Percentiles rank a stretch among this genome's conserved stretches.
These are phyloP conservation scores for Hoplodrina blanda DNA, from an alignment of 2,888 invertebrate genomes.

Conservation along the genomic window DNA sequence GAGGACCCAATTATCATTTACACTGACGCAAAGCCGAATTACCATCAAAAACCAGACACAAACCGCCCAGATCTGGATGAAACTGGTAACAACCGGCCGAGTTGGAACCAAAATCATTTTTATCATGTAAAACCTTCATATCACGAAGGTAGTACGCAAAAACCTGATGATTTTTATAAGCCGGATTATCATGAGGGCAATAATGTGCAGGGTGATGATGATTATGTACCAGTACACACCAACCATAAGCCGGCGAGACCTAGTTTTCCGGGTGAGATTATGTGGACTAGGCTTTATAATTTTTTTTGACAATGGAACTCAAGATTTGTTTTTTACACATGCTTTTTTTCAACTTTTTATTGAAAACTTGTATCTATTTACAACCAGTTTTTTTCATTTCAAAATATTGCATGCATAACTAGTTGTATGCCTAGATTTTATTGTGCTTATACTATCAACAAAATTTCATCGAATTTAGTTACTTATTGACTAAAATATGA, in stretches of 20 bases:
- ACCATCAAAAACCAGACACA: constrained; percentile 65
- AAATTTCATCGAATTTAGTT: too few relatives aligned
- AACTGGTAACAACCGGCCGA: constrained; percentile 69
- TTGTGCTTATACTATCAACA: too few relatives aligned
- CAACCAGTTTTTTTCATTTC: too few relatives aligned
- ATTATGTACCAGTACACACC: constrained; percentile 85
- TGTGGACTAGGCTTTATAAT: constrained; percentile 58
- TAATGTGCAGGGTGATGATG: constrained; percentile 80
- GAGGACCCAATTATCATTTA: constrained; percentile 88
- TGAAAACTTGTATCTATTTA: neutral
- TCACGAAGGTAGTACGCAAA: constrained; percentile 82
- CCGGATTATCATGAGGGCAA: constrained; percentile 70
- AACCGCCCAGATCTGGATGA: constrained; percentile 74
- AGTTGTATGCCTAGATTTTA: too few relatives aligned
- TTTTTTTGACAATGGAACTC: constrained; percentile 67
- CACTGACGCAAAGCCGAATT: constrained; percentile 84
- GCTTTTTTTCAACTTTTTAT: neutral
- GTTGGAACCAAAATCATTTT: constrained; percentile 78
- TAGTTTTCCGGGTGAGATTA: constrained; percentile 86
- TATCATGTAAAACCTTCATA: constrained; percentile 89
- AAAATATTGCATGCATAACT: too few relatives aligned
- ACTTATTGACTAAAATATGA: too few relatives aligned
- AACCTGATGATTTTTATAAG: constrained; percentile 78
- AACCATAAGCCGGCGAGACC: constrained; percentile 82
- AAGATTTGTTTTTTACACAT: constrained; percentile 18